Base-by-base conservation (phyloP, 2,113 vertebrate species). In the Atrichornis clamosus region DNA sequence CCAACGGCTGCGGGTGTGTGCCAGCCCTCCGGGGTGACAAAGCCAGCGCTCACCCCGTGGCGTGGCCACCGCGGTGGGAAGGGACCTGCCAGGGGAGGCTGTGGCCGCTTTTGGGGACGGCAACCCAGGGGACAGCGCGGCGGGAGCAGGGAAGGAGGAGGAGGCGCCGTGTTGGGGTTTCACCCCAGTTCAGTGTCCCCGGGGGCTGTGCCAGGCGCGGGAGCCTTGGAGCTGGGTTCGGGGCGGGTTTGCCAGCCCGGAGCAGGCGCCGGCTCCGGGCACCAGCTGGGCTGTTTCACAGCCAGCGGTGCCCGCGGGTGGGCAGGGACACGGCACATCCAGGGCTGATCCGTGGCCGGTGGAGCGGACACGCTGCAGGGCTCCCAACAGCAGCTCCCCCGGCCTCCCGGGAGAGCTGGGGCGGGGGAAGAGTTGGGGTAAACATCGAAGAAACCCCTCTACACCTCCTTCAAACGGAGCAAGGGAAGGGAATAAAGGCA, bases 221-320 rank as follows among this genome's bases (percentile, higher is more conserved):
- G 58, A 83, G 53, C 30, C 20, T 32, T 37, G 20, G 30, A 19
- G 22, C 14, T 0, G 0, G 62, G 37, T 7, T 26, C n/a, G 53
- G 20, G 8, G 13, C 2, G 1, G 8, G 46, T 15, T 23, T 55
- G 1, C 13, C 80, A 70, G 6, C 39, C 55, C 0, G 0, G 42
- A 63, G 80, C 46, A 41, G 53, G 39, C 7, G 1, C 50, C 0
- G 2, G 35, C 37, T 10, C 24, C 30, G 19, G 21, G 53, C 59
- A 28, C 44, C 96, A 90, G 88, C 85, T 67, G 85, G 60, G 82
- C 74, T 49, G 3, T 70, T 72, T 87, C 88, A 77, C n/a, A 4
- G 49, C 9, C 77, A 23, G 18, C 3, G 19, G 24, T 4, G 13
- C 1, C 69, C 0, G 1, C 59, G 83, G 53, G 33, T 24, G 77